These are phyloP conservation scores for Ruditapes philippinarum DNA, from an alignment of 1,140 invertebrate species.

Conservation along the genomic window DNA sequence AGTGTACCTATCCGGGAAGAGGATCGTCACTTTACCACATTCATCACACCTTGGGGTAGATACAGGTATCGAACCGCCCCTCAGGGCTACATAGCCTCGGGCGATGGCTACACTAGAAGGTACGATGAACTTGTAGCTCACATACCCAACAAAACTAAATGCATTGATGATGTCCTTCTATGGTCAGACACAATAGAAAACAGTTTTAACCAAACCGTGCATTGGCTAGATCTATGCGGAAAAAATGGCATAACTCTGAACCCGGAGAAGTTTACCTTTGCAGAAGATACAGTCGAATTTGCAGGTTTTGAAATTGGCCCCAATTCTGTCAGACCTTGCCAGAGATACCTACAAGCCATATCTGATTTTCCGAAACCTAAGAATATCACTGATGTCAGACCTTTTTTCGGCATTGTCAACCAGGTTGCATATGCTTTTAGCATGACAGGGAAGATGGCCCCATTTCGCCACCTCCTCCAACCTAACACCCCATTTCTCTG, in stretches of 20 bases:
- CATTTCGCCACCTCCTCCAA: slow-evolving; percentile 70
- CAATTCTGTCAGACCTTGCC: slow-evolving; percentile 55
- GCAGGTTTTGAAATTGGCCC: slow-evolving; percentile 72
- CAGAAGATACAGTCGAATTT: slow-evolving; percentile 60
- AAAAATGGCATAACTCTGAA: slow-evolving; percentile 79
- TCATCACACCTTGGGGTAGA: slow-evolving; percentile 69
- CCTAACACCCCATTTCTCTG: slow-evolving; percentile 60
- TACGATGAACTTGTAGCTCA: slow-evolving; percentile 47
- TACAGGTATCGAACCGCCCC: slow-evolving; percentile 63
- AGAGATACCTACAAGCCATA: slow-evolving; percentile 59
- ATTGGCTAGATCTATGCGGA: slow-evolving; percentile 73
- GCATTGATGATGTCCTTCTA: slow-evolving; percentile 73
- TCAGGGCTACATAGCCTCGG: slow-evolving; percentile 69
- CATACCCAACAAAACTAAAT: slow-evolving; percentile 73
- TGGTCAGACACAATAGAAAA: slow-evolving; percentile 64
- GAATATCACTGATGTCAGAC: slow-evolving; percentile 60
- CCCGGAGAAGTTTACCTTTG: slow-evolving; percentile 75
- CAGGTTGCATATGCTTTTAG: slow-evolving; percentile 63
- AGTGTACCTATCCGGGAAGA: slow-evolving; percentile 13
- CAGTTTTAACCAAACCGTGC: slow-evolving; percentile 34
- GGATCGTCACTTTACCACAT: slow-evolving; percentile 70
- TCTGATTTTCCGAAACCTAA: slow-evolving; percentile 66
- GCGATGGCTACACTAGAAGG: slow-evolving; percentile 55
- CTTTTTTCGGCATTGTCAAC: slow-evolving; percentile 67
- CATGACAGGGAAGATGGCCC: slow-evolving; percentile 64